These are phyloP conservation scores for Cyphomyrus discorhynchus DNA, from an alignment of 2,113 vertebrate genomes.

Conservation along the genomic window DNA sequence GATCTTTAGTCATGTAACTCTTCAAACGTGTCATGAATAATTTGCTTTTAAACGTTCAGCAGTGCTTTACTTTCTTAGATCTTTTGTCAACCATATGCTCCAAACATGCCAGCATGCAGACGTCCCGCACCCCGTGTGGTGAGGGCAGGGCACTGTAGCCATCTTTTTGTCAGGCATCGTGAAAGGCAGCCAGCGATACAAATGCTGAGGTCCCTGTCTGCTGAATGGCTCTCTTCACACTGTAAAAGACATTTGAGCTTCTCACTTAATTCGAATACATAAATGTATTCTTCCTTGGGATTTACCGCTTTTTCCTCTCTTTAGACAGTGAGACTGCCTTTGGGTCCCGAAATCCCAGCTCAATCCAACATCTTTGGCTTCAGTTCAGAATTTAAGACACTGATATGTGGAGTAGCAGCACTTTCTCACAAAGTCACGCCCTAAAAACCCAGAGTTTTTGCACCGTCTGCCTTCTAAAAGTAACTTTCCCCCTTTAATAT, in stretches of 20 bases:
- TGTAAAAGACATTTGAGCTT: constrained; percentile 22
- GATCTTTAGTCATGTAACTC: neutral
- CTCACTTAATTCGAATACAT: constrained; percentile 24
- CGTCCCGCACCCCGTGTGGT: neutral
- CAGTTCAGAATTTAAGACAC: constrained; percentile 16
- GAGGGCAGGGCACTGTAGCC: neutral
- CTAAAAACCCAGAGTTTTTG: neutral
- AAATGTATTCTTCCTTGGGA: constrained; percentile 19
- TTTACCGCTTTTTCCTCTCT: constrained; percentile 27
- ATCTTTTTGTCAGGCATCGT: constrained; percentile 14
- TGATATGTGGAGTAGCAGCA: constrained; percentile 15
- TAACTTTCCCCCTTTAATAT: neutral
- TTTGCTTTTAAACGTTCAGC: neutral
- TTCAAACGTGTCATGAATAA: neutral
- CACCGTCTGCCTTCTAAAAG: constrained; percentile 6
- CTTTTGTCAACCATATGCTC: neutral
- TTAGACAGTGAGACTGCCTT: constrained; percentile 20
- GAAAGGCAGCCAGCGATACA: constrained; percentile 9
- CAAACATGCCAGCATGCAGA: neutral
- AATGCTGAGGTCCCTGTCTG: constrained; percentile 14
- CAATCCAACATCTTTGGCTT: constrained; percentile 24
- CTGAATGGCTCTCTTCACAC: constrained; percentile 20
- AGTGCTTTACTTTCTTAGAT: neutral
- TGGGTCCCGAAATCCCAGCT: constrained; percentile 33
- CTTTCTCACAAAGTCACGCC: constrained; percentile 17